A percentile compares a stretch with the other conserved stretches of the same genome.
These are phyloP conservation scores for Fistularia commersonii DNA, from an alignment of 2,797 vertebrate genomes.

Conservation along the genomic window DNA sequence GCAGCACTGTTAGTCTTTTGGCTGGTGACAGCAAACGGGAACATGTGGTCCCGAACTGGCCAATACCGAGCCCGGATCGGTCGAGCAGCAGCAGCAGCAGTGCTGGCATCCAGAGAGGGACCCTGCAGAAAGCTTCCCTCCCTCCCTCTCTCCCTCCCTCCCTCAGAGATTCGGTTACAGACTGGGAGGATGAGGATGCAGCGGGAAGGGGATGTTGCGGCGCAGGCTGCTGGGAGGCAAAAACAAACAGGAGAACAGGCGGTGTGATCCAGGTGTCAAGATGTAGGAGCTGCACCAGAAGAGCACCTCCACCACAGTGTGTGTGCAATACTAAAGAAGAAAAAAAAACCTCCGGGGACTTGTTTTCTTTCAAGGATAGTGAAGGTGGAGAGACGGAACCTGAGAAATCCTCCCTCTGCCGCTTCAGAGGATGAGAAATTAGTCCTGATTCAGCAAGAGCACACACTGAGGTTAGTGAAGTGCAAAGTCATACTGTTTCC, in stretches of 20 bases:
- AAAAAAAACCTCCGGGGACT: constrained; percentile 42
- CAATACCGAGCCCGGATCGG: constrained; percentile 67
- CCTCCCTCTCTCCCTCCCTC: neutral
- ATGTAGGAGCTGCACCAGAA: constrained; percentile 59
- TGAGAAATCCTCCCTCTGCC: constrained; percentile 48
- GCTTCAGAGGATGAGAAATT: constrained; percentile 66
- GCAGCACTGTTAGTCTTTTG: constrained; percentile 44
- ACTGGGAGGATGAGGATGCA: constrained; percentile 45
- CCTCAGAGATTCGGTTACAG: constrained; percentile 35
- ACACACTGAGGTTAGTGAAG: constrained; percentile 63
- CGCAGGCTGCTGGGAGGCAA: constrained; percentile 41
- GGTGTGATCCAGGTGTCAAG: constrained; percentile 40
- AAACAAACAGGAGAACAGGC: constrained; percentile 39
- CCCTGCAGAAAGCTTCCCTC: constrained; percentile 52
- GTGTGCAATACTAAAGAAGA: constrained; percentile 16
- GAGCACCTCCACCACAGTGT: constrained; percentile 27
- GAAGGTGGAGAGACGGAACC: constrained; percentile 65
- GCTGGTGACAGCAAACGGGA: constrained; percentile 64
- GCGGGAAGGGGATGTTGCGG: constrained; percentile 44
- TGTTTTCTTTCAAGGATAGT: constrained; percentile 65
- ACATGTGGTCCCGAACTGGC: constrained; percentile 71
- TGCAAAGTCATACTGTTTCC: constrained; percentile 61
- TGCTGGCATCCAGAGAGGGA: constrained; percentile 40
- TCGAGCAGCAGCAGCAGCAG: constrained; percentile 51
- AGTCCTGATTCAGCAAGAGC: constrained; percentile 63